Evolutionary conservation across 2,797 vertebrate genomes (phyloP).

Genomic region (Sternarchorhynchus goeldii): DNA sequence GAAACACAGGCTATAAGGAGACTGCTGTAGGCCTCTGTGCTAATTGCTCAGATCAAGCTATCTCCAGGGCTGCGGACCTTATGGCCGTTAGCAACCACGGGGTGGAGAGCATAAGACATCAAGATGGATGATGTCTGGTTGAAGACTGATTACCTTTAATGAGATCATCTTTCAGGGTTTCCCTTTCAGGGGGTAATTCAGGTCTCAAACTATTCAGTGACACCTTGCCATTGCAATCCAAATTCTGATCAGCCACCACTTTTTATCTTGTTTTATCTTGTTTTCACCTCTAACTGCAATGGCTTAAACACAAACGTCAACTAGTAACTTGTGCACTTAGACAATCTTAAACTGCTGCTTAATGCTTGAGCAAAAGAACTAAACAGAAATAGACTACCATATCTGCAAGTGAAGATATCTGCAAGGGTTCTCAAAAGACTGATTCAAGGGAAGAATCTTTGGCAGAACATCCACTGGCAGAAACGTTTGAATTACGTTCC

Average conservation of each 20-base stretch:
- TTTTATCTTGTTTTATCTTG: background rate
- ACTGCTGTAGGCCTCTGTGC: background rate
- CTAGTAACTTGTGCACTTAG: background rate
- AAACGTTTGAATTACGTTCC: conserved; percentile 12
- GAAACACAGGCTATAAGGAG: too few relatives aligned
- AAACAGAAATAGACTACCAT: conserved; percentile 29
- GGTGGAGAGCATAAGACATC: conserved; percentile 15
- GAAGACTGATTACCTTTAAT: conserved; percentile 18
- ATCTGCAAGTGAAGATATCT: conserved; percentile 22
- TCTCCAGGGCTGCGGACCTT: background rate
- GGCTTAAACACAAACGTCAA: background rate
- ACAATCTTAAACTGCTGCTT: conserved; percentile 18
- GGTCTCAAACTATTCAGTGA: conserved; percentile 4
- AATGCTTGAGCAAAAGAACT: background rate
- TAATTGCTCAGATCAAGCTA: background rate
- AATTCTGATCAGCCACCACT: background rate
- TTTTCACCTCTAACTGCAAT: background rate
- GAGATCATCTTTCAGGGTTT: conserved; percentile 33
- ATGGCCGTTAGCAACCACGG: conserved; percentile 5
- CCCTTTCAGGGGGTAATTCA: background rate
- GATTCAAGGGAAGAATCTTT: conserved; percentile 9
- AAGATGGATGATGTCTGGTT: conserved; percentile 31
- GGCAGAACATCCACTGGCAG: conserved; percentile 31
- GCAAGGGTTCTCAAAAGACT: conserved; percentile 31
- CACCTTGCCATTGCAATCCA: background rate